Evolutionary conservation across 2,888 invertebrate species (phyloP).

Genomic region (Anorthoa munda): DNA sequence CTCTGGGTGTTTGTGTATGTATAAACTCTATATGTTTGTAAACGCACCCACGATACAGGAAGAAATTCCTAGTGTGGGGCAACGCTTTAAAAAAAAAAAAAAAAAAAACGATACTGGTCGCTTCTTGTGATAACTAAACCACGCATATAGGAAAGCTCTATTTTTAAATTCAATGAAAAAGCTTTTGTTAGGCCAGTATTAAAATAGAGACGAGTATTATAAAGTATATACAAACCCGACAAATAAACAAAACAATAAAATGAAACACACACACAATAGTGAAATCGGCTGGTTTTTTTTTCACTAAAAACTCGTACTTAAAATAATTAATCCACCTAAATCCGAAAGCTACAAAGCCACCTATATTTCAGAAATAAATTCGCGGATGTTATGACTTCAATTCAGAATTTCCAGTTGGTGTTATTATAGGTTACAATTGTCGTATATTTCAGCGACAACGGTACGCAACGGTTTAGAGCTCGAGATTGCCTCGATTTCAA

Average conservation of each 20-base stretch:
- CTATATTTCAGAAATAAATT: constrained; percentile 9
- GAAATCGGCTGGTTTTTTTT: background rate
- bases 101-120: no score
- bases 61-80: no score
- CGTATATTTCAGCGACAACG: constrained; percentile 24
- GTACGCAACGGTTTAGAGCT: constrained; percentile 27
- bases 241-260: background rate
- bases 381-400: background rate
- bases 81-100: no score
- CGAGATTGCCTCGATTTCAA: constrained; percentile 42
- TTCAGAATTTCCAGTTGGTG: constrained; percentile 15
- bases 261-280: background rate
- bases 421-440: constrained; percentile 27
- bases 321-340: background rate
- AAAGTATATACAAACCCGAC: no score
- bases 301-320: no score
- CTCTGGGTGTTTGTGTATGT: no score
- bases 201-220: no score
- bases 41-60: no score
- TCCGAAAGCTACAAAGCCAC: background rate
- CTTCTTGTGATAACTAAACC: background rate
- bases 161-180: background rate
- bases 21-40: no score
- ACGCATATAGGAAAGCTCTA: background rate
- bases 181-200: no score